phyloP scores from a whole-genome alignment of 2,797 vertebrate species.

The Pangasius macronema region DNA sequence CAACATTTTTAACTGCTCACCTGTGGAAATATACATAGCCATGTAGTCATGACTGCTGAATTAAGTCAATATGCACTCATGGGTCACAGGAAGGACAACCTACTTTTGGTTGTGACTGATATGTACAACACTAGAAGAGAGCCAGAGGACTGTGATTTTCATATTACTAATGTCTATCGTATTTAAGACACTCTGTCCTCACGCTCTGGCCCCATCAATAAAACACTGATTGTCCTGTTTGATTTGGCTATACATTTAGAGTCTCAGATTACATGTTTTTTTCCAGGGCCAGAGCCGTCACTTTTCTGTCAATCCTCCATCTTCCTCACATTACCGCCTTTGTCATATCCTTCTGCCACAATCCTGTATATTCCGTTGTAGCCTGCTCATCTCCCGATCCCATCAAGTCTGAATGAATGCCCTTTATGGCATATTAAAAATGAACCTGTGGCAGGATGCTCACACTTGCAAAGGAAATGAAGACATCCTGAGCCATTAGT shows the following conservation, averaged over 20 bases:
- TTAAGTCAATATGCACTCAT: constrained; percentile 62
- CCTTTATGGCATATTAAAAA: constrained; percentile 71
- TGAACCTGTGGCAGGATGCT: constrained; percentile 65
- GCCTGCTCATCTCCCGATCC: constrained; percentile 44
- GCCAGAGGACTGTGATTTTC: constrained; percentile 47
- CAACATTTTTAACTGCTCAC: constrained; percentile 66
- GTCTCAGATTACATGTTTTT: not conserved
- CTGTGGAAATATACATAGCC: constrained; percentile 68
- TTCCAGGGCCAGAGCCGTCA: not conserved
- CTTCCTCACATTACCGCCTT: not conserved
- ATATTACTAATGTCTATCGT: not conserved
- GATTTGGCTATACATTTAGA: not conserved
- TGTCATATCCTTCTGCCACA: not conserved
- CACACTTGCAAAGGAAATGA: constrained; percentile 68
- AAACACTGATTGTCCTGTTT: not conserved
- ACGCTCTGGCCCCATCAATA: not conserved
- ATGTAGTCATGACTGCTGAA: constrained; percentile 56
- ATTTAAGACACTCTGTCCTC: not conserved
- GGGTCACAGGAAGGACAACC: constrained; percentile 63
- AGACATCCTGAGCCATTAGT: constrained; percentile 65
- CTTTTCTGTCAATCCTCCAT: no score
- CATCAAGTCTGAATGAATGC: constrained; percentile 62
- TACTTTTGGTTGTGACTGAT: constrained; percentile 53
- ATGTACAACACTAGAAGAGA: constrained; percentile 48
- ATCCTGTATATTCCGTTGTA: constrained; percentile 35